Evolutionary conservation across 2,888 invertebrate genomes (phyloP), one percentile per base, ranked within the genome.

Genomic region (Campaea margaritaria): DNA sequence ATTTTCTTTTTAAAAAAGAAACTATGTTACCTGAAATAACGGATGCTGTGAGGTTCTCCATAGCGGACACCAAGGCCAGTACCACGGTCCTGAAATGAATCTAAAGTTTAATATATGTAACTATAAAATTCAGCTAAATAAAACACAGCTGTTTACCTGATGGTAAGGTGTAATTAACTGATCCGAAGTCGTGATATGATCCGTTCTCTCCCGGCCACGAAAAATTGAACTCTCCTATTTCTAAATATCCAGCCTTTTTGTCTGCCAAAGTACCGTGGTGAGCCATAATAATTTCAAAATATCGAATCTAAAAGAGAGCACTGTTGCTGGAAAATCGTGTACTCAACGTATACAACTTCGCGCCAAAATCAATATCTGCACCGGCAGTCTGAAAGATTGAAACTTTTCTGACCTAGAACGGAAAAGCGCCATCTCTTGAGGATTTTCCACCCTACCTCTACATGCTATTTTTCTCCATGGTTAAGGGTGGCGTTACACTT

Each of bases 21-120:
- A 38, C 1, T 12, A 13, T 59, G 59, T 64, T 72, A 92, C 93
- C 85, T 93, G 93, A 82, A 93, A 93, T 41, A 94, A 76, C 44
- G 94, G 93, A 85, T 97, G 96, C 81, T 97, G 96, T 5, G 96
- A 94, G 52, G 95, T 93, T 76, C 94, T 94, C 96, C 96, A 96
- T 52, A 93, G 83, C n/a, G 93, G 94, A 77, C 96, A 96, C 94
- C 95, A 95, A 11, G 94, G 94, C 94, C 94, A 94, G 69, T 91
- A 93, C 94, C 94, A 94, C 7, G 94, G 94, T 49, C 93, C 94
- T 91, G 62, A 65, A 54, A 60, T 45, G n/a, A 61, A 36, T 16
- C 16, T 16, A 12, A 16, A 10, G 1, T 7, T 42, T 16, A 12
- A 10, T 10, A 42, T 42, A 15, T 42, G 12, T 21, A 36, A 11